phyloP scores from a whole-genome alignment of 2,888 invertebrate genomes.

The Coelopa pilipes region DNA sequence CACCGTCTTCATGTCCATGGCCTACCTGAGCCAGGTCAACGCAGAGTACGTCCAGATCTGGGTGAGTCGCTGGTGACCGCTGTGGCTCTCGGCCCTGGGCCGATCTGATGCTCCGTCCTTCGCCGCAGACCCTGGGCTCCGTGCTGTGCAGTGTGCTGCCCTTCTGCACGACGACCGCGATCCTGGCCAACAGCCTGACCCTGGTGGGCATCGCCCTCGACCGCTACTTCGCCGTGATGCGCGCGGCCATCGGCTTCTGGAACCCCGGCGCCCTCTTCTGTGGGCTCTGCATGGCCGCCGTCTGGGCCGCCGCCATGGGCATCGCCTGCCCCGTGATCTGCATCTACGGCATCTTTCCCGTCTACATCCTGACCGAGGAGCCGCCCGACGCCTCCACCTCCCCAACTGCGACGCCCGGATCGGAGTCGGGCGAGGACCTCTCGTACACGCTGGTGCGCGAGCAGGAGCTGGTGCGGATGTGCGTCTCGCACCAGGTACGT shows the following conservation, averaged over 20 bases:
- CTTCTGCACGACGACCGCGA: slow-evolving; percentile 68
- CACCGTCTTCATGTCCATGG: slow-evolving; percentile 51
- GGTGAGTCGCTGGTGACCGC: slow-evolving; percentile 49
- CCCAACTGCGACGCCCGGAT: neutral
- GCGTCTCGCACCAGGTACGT: slow-evolving; percentile 58
- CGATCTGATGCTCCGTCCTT: slow-evolving; percentile 5
- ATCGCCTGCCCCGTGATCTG: slow-evolving; percentile 66
- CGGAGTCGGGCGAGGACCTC: slow-evolving; percentile 11
- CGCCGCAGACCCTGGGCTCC: slow-evolving; percentile 66
- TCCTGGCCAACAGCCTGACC: slow-evolving; percentile 69
- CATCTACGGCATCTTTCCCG: slow-evolving; percentile 58
- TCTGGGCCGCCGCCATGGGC: slow-evolving; percentile 67
- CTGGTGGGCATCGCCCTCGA: slow-evolving; percentile 71
- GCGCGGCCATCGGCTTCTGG: slow-evolving; percentile 66
- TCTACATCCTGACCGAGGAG: slow-evolving; percentile 52
- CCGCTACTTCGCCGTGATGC: slow-evolving; percentile 69
- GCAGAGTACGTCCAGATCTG: slow-evolving; percentile 56
- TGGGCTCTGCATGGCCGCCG: slow-evolving; percentile 54
- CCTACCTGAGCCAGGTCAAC: slow-evolving; percentile 57
- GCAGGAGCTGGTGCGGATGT: slow-evolving; percentile 53
- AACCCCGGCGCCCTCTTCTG: slow-evolving; percentile 65
- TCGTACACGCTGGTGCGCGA: slow-evolving; percentile 40
- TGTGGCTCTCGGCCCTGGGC: neutral
- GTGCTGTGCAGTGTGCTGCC: slow-evolving; percentile 69
- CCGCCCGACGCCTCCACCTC: neutral